These are phyloP conservation scores for Platygyra sinensis DNA, from an alignment of 64 coral and sea anemone species.

Conservation along the genomic window DNA sequence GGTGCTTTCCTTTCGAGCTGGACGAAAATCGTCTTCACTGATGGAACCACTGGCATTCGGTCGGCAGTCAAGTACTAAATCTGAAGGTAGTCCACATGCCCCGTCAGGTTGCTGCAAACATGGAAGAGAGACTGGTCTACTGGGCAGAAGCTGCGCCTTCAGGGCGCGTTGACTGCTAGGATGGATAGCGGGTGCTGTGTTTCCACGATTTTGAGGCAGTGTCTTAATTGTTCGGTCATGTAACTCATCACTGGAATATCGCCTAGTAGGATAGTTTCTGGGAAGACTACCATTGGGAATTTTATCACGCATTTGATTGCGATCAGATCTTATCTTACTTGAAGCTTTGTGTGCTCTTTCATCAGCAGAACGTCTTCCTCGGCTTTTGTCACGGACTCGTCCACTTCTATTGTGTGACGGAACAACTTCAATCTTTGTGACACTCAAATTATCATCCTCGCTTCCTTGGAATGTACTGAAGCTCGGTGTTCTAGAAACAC, in stretches of 20 bases:
- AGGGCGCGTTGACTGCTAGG: neutral
- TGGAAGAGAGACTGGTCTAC: slow-evolving; percentile 25
- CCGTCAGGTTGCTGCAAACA: neutral
- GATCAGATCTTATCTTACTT: neutral
- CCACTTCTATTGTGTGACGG: neutral
- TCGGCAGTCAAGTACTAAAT: slow-evolving; percentile 1
- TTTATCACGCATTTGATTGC: neutral
- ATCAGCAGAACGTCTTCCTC: neutral
- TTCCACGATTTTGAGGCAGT: neutral
- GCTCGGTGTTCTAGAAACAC: slow-evolving; percentile 12
- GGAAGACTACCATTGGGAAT: neutral
- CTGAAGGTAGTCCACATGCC: neutral
- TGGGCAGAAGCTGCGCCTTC: neutral
- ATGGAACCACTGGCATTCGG: neutral
- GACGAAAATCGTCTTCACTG: neutral
- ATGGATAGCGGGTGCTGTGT: neutral
- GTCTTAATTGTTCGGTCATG: neutral
- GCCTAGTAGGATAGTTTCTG: neutral
- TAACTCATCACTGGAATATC: slow-evolving; percentile 19
- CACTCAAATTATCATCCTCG: neutral
- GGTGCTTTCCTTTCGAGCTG: neutral
- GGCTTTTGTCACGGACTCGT: neutral
- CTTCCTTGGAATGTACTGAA: slow-evolving; percentile 51
- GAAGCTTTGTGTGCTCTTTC: neutral
- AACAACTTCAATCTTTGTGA: neutral